A percentile compares a stretch with the other conserved stretches of the same genome.
Conservation (phyloP, 2,888 invertebrate genomes). For the Folsomia candida region DNA sequence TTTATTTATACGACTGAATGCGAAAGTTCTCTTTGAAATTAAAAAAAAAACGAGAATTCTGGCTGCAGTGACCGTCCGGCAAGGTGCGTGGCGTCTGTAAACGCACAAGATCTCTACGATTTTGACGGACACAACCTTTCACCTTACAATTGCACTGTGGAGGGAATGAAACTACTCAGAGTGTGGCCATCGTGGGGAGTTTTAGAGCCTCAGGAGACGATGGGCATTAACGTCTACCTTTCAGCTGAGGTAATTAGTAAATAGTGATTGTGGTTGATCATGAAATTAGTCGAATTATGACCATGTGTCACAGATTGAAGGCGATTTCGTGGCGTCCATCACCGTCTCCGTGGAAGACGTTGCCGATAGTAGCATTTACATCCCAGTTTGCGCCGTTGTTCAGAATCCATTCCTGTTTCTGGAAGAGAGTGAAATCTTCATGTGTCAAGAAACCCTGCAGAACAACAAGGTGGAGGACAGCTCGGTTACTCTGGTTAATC, state of each 20-base stretch:
- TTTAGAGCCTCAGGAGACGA: conserved; percentile 28
- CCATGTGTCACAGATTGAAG: no score
- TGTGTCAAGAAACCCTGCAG: conserved; percentile 20
- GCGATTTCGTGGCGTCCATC: conserved; percentile 16
- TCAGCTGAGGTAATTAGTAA: conserved; percentile 18
- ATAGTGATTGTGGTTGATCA: no score
- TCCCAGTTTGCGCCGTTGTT: conserved; percentile 37
- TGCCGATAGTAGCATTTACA: conserved; percentile 19
- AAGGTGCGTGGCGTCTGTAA: conserved; percentile 27
- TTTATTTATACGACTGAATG: no score
- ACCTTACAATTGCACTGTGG: conserved; percentile 10
- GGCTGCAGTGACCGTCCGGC: background rate
- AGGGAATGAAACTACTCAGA: conserved; percentile 16
- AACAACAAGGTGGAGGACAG: conserved; percentile 12
- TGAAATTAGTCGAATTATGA: no score
- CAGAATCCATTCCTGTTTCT: conserved; percentile 31
- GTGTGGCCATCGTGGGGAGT: conserved; percentile 42
- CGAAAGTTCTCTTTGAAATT: no score
- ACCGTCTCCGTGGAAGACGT: conserved; percentile 29
- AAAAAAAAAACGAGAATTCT: background rate
- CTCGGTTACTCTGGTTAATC: conserved; percentile 27
- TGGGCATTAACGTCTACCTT: conserved; percentile 36
- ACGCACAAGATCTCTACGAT: conserved; percentile 22
- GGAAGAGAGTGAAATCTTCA: conserved; percentile 18
- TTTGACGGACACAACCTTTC: conserved; percentile 24